Base-by-base conservation (phyloP, 2,113 vertebrate genomes). In the Dissostichus mawsoni region DNA sequence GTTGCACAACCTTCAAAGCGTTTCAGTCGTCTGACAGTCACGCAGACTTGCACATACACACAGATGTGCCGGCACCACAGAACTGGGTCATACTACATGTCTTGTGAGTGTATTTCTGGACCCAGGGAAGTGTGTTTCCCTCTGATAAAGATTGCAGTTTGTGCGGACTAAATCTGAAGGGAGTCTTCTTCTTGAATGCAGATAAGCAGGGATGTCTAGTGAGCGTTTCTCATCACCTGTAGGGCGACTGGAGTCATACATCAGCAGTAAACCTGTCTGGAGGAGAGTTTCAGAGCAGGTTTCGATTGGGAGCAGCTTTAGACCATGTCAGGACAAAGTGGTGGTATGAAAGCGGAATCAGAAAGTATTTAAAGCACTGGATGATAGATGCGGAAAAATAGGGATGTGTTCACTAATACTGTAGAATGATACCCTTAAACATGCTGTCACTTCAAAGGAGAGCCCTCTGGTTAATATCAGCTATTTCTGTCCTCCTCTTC, bases 41-140 rank as follows among this genome's bases (percentile, higher is more conserved):
- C 61, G 36, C 53, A 50, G 47, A 20, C 80, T 51, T 16, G 33
- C 45, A 71, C 58, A 87, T 36, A 58, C 73, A 66, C 50, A 59
- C 69, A 80, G 78, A 81, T 85, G 73, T 81, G 76, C 72, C 13
- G 41, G 45, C 66, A 53, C 73, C 33, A 50, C 73, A 50, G 41
- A 87, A 87, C 65, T 87, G 87, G 87, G 87, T 90, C 86, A 90
- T 8, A 14, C 58, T 11, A 13, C n/a, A 51, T 64, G 70, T 82
- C 81, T 75, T 74, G 62, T 77, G 48, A 41, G 36, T 41, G 76
- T 81, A 74, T 90, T 88, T 86, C 69, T 66, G 82, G 80, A 81
- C 62, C 44, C 6, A 11, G 51, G 59, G 66, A 64, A 81, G 70
- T 83, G 61, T 55, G 68, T 76, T 82, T 63, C 52, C 76, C 64